Percentiles rank a stretch among this genome's conserved stretches.
Evolutionary conservation across 2,888 invertebrate species (phyloP).

Genomic region (Caenorhabditis auriculariae): DNA sequence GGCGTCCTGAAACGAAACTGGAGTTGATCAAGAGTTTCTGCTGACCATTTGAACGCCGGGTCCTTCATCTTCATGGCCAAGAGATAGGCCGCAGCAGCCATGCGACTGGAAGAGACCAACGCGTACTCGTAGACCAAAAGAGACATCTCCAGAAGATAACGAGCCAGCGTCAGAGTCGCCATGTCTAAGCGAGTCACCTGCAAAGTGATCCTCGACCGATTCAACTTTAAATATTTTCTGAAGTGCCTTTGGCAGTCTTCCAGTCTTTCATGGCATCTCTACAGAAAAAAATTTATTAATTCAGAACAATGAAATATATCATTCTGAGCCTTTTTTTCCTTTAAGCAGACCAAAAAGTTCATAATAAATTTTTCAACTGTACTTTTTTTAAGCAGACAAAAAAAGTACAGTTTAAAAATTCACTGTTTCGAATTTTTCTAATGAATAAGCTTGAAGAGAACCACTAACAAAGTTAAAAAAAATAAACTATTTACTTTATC

Average conservation of each 20-base stretch:
- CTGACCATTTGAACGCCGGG: constrained; percentile 41
- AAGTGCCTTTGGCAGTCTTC: not conserved
- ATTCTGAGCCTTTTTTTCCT: too few species aligned
- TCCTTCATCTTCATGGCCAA: constrained; percentile 80
- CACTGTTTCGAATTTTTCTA: too few species aligned
- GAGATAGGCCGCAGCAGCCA: constrained; percentile 85
- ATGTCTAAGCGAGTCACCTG: constrained; percentile 71
- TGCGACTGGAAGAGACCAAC: constrained; percentile 77
- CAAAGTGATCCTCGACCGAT: not conserved
- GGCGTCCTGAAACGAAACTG: constrained; percentile 28
- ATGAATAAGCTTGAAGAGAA: too few species aligned
- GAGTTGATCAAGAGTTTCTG: not conserved
- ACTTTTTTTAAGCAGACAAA: too few species aligned
- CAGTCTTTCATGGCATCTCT: not conserved
- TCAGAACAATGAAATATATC: too few species aligned
- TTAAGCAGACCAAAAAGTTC: too few species aligned
- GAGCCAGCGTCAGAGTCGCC: constrained; percentile 87
- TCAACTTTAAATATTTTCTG: not conserved
- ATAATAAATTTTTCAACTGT: too few species aligned
- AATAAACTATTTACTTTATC: too few species aligned
- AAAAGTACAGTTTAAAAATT: too few species aligned
- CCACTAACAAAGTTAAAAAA: too few species aligned
- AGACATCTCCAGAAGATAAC: constrained; percentile 89
- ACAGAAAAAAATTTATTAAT: too few species aligned
- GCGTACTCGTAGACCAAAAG: constrained; percentile 86